Percentiles rank a stretch among this genome's conserved stretches.
These are phyloP conservation scores for Leucoma salicis DNA, from an alignment of 2,888 invertebrate genomes.

Conservation along the genomic window DNA sequence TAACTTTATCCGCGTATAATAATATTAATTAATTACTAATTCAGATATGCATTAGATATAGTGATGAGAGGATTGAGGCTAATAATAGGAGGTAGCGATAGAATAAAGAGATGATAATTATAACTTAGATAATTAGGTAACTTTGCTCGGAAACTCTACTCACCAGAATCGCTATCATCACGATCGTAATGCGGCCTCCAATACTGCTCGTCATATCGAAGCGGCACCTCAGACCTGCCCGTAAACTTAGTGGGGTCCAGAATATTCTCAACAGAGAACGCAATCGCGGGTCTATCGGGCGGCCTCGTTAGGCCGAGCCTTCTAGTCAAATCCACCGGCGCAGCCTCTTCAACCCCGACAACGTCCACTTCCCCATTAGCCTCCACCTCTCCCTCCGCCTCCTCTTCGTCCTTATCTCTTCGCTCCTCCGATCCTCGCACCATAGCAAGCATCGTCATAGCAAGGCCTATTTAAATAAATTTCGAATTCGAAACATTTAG, in stretches of 20 bases:
- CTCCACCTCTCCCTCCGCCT: slow-evolving; percentile 62
- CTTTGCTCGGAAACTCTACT: slow-evolving; percentile 43
- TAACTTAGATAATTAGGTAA: neutral
- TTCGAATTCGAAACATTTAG: slow-evolving; percentile 19
- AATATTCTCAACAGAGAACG: slow-evolving; percentile 95
- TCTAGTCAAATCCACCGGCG: slow-evolving; percentile 72
- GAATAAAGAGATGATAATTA: too few species aligned
- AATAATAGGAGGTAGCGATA: too few species aligned
- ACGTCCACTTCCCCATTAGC: slow-evolving; percentile 70
- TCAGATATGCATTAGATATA: too few species aligned
- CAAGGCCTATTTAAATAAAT: slow-evolving; percentile 55
- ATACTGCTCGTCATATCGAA: slow-evolving; percentile 82
- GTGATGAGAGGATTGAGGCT: too few species aligned
- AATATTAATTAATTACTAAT: too few species aligned
- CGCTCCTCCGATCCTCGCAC: slow-evolving; percentile 73
- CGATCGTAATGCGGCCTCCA: slow-evolving; percentile 79
- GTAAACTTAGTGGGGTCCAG: slow-evolving; percentile 95
- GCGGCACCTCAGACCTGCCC: slow-evolving; percentile 82
- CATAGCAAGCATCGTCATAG: slow-evolving; percentile 81
- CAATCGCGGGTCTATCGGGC: slow-evolving; percentile 82
- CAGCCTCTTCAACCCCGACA: slow-evolving; percentile 75
- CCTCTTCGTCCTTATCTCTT: slow-evolving; percentile 55
- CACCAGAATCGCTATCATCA: slow-evolving; percentile 83
- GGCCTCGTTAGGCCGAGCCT: slow-evolving; percentile 82
- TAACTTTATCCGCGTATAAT: too few species aligned